Conservation (phyloP, 1,140 invertebrate species). For the Plodia interpunctella region DNA sequence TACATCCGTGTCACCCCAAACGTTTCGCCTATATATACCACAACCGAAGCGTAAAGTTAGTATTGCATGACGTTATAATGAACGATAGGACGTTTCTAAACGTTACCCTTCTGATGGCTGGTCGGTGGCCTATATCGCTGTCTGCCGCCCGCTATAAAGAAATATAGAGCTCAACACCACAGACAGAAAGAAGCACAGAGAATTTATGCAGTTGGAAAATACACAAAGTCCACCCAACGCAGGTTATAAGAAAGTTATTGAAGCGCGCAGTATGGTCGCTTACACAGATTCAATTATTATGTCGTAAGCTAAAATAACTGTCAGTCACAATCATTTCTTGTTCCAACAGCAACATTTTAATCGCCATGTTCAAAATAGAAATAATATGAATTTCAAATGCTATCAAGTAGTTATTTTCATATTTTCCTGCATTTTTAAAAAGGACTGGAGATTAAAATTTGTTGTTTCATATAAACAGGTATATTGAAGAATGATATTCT, state of each 20-base stretch:
- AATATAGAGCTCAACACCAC: conserved; percentile 64
- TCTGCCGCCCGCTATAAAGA: conserved; percentile 65
- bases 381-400: too few relatives aligned
- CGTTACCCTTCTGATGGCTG: conserved; percentile 71
- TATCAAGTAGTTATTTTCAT: too few relatives aligned
- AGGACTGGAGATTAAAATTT: too few relatives aligned
- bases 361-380: too few relatives aligned
- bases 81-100: conserved; percentile 46
- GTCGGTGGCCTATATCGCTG: conserved; percentile 60
- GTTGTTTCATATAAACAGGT: too few relatives aligned
- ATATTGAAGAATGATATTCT: background rate
- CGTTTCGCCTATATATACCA: conserved; percentile 56
- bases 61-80: conserved; percentile 46
- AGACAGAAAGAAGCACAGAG: conserved; percentile 21
- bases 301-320: background rate
- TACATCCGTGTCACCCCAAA: conserved; percentile 29
- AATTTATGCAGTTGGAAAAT: background rate
- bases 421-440: too few relatives aligned
- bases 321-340: too few relatives aligned
- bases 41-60: conserved; percentile 55
- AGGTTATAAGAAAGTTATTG: conserved; percentile 13
- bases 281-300: background rate
- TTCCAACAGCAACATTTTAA: too few relatives aligned
- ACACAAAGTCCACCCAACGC: conserved; percentile 15
- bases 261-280: conserved; percentile 8